These are phyloP conservation scores for Argentina silus DNA, from an alignment of 2,797 vertebrate genomes.

Conservation along the genomic window DNA sequence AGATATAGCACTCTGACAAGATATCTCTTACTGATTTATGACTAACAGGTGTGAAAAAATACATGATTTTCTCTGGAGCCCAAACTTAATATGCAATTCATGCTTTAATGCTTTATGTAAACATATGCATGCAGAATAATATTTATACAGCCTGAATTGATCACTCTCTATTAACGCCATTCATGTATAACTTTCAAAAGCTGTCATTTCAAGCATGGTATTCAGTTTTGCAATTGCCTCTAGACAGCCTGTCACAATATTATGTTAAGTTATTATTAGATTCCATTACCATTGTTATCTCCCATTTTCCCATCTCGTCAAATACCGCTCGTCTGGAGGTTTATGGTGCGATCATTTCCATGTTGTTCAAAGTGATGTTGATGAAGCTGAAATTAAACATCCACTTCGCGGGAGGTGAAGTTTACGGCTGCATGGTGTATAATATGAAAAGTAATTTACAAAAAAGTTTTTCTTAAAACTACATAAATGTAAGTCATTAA, in stretches of 20 bases:
- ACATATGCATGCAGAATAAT: too few relatives aligned
- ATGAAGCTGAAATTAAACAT: conserved; percentile 22
- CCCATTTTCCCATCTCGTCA: conserved; percentile 81
- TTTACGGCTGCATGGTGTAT: conserved; percentile 43
- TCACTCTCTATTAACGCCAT: too few relatives aligned
- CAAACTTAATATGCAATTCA: too few relatives aligned
- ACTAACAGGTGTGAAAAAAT: conserved; percentile 32
- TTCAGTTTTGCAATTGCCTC: too few relatives aligned
- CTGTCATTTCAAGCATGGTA: background rate
- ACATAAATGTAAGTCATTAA: conserved; percentile 36
- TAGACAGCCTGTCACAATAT: background rate
- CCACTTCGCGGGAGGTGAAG: background rate
- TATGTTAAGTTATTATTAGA: background rate
- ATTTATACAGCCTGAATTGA: too few relatives aligned
- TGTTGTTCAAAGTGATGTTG: conserved; percentile 28
- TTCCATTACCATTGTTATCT: conserved; percentile 78
- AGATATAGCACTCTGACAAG: background rate
- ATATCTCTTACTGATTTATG: conserved; percentile 24
- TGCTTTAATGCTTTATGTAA: too few relatives aligned
- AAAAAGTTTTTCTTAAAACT: conserved; percentile 12
- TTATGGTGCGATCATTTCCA: conserved; percentile 59
- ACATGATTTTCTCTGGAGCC: background rate
- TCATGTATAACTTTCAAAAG: too few relatives aligned
- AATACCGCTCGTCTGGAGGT: background rate
- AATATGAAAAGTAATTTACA: background rate